Base-by-base conservation (phyloP, 2,888 invertebrate genomes). In the Lasioglossum lativentre region DNA sequence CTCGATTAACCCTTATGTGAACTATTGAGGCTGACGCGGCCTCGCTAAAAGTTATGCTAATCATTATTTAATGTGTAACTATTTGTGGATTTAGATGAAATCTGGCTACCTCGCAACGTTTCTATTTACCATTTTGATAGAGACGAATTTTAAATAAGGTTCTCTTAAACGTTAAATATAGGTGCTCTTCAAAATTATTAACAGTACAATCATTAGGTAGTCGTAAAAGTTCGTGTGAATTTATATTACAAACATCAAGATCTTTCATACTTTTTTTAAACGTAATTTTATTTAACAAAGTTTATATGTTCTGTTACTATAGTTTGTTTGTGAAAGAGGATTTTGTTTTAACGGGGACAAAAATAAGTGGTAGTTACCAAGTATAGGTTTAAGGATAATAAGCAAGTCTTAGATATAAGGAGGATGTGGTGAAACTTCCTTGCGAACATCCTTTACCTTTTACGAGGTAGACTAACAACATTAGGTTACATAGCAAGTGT, bases 401-500 rank as follows among this genome's bases (percentile, higher is more conserved):
- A n/a, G n/a, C 19, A 63, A 30, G 30, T 63, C 19, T 19, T 2
- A 30, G 2, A 0, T 63, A n/a, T 63, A 2, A 59, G 14, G 16
- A 30, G 63, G 63, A 63, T 30, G 63, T 63, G 63, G 63, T 63
- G 30, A 30, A 30, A 30, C 63, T 63, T 63, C 63, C 63, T 63
- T 30, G 30, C 6, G 30, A 63, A 63, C 63, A 30, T 63, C 19
- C 30, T 30, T 19, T 30, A 30, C 3, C 16, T 63, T 63, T 30
- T 19, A 63, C 30, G 30, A 30, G 16, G 30, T 63, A 30, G 16
- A 63, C 16, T 30, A 63, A 16, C 63, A 30, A 63, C 30, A 2
- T 63, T 30, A 30, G 16, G 30, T 16, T 63, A 27, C 63, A 12
- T 5, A 63, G 30, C 30, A 63, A 63, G 12, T 63, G 16, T 6